Evolutionary conservation across 1,140 invertebrate genomes (phyloP).

Genomic region (Formica exsecta): DNA sequence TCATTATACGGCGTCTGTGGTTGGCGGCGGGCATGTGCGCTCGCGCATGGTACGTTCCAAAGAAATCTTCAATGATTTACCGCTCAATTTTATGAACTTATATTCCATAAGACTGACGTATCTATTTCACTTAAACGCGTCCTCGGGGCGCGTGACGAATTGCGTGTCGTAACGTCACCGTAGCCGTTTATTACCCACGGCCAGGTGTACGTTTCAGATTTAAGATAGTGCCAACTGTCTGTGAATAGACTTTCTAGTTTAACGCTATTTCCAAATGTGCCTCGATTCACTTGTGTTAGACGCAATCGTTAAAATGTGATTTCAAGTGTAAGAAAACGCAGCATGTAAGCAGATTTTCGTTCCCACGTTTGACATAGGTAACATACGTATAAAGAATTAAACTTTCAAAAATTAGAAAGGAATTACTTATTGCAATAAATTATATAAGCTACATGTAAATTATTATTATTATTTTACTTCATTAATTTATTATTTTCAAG

Average conservation of each 20-base stretch:
- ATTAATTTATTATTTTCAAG: background rate
- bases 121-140: conserved; percentile 84
- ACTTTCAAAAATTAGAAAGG: background rate
- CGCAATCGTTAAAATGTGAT: background rate
- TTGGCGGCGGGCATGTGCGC: conserved; percentile 61
- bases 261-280: background rate
- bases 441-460: too few relatives aligned
- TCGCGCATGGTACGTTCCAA: conserved; percentile 58
- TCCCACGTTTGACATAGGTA: background rate
- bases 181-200: conserved; percentile 63
- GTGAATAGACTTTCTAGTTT: conserved; percentile 24
- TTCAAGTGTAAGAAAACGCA: background rate
- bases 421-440: background rate
- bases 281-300: background rate
- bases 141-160: conserved; percentile 74
- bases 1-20: conserved; percentile 82
- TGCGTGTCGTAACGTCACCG: conserved; percentile 67
- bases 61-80: conserved; percentile 84
- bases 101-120: conserved; percentile 84
- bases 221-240: conserved; percentile 45
- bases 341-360: background rate
- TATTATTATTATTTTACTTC: background rate
- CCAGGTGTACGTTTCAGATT: conserved; percentile 59
- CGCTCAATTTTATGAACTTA: conserved; percentile 84
- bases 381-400: background rate